Percentiles rank a stretch among this genome's conserved stretches.
Conservation (phyloP, 2,888 invertebrate species). For the Agrenia bidenticulata region DNA sequence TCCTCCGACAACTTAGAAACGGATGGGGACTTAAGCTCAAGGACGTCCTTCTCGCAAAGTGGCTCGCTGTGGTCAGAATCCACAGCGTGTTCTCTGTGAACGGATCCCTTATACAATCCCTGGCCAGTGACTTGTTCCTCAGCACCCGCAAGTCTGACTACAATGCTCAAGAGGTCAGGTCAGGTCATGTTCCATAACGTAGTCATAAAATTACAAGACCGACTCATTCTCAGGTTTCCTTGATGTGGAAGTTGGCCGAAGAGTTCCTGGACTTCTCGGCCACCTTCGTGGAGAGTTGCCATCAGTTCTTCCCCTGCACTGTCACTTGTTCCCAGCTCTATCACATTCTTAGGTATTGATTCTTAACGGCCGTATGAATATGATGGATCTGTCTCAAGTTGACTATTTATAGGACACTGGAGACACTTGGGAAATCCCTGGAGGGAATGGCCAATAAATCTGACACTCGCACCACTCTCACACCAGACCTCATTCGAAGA, state of each 20-base stretch:
- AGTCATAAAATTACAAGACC: no score
- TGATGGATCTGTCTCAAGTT: no score
- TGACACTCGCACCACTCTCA: no score
- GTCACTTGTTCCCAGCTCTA: slow-evolving; percentile 33
- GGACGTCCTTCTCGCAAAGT: slow-evolving; percentile 41
- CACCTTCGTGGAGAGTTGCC: slow-evolving; percentile 20
- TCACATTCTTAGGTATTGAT: slow-evolving; percentile 36
- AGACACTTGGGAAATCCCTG: neutral
- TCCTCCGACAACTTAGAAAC: slow-evolving; percentile 34
- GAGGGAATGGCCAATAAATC: no score
- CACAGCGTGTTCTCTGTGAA: slow-evolving; percentile 35
- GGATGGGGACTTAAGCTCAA: slow-evolving; percentile 37
- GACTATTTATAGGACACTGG: neutral
- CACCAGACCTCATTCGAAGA: no score
- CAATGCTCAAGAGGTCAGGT: neutral
- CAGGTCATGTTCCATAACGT: no score
- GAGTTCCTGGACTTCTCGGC: slow-evolving; percentile 19
- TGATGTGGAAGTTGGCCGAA: slow-evolving; percentile 22
- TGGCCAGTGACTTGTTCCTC: no score
- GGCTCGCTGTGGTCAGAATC: slow-evolving; percentile 31
- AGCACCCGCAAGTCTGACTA: neutral
- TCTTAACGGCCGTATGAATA: neutral
- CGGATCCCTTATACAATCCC: no score
- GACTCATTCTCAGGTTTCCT: slow-evolving; percentile 24
- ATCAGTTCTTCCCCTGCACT: slow-evolving; percentile 30